Percentiles rank a stretch among this genome's conserved stretches.
Evolutionary conservation across 2,888 invertebrate genomes (phyloP).

Genomic region (Leptogaster cylindrica): DNA sequence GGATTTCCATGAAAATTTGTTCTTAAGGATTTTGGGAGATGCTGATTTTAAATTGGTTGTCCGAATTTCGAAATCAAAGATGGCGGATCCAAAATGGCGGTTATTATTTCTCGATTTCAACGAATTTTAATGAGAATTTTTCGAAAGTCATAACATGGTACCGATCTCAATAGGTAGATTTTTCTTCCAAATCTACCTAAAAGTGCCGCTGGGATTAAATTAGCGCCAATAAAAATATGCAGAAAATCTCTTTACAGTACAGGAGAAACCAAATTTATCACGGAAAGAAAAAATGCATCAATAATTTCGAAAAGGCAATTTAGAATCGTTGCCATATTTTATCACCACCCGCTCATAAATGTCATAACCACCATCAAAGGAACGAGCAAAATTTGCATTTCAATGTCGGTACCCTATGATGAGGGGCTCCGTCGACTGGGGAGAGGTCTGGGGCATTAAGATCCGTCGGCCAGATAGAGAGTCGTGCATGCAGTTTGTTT

Average conservation of each 20-base stretch:
- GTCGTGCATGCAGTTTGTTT: slow-evolving; percentile 31
- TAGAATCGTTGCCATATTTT: slow-evolving; percentile 27
- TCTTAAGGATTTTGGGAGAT: no score
- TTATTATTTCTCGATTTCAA: no score
- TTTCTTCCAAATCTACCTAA: no score
- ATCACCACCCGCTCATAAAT: slow-evolving; percentile 35
- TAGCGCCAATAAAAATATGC: background rate
- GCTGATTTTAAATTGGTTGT: no score
- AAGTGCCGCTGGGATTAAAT: background rate
- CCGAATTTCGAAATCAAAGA: no score
- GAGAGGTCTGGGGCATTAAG: slow-evolving; percentile 13
- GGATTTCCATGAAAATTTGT: no score
- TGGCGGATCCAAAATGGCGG: no score
- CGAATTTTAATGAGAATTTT: no score
- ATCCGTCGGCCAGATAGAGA: slow-evolving; percentile 18
- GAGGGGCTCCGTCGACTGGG: background rate
- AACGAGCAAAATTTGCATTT: slow-evolving; percentile 31
- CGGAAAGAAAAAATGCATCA: slow-evolving; percentile 3
- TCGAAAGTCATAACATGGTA: no score
- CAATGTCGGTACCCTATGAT: background rate
- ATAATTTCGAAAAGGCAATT: slow-evolving; percentile 17
- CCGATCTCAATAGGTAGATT: no score
- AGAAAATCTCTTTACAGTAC: slow-evolving; percentile 18
- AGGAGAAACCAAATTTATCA: slow-evolving; percentile 24
- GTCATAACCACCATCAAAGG: slow-evolving; percentile 22